Evolutionary conservation across 53 echinoderm and acorn worm genomes (phyloP), one percentile per base, ranked within the genome.

Genomic region (Patiria pectinifera): DNA sequence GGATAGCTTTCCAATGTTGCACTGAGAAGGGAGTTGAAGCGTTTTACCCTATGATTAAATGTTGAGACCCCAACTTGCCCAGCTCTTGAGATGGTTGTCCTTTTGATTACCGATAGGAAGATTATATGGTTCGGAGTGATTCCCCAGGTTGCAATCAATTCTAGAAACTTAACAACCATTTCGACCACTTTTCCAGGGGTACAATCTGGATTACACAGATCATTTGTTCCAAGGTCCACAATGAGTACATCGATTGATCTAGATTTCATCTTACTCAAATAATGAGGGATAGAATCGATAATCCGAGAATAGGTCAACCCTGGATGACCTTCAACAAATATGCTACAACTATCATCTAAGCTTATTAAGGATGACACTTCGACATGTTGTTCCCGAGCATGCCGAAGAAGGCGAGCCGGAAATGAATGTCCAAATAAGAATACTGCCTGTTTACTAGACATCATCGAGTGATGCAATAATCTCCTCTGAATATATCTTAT

Each of bases 371-470:
- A 49, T 24, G 62, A 35, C 2, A 85, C 85, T 14, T 16, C 22
- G 19, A 2, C 8, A 62, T 69, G 85, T 7, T 45, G 35, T 69
- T 58, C 58, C 6, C 63, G 18, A 9, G 69, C 85, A n/a, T 85
- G 58, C 45, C 85, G 62, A 66, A 44, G 18, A 18, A 85, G 85
- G 49, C 85, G 63, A 3, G 47, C 16, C 8, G 58, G 43, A 85
- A 85, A 85, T 45, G 85, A 85, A 44, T 85, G 85, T 0, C 85
- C 85, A 85, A 85, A 85, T 43, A 85, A 18, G 43, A 85, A 69
- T 45, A 70, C 70, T 19, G 70, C 11, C 19, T 16, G 24, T 77
- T 77, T 77, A 35, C 77, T 35, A 11, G 77, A 77, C 77, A 77
- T 77, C 26, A 10, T 35, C 77, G 10, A 77, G 45, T 35, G 45